Percentiles rank a stretch among this genome's conserved stretches.
Conservation (phyloP, 2,113 vertebrate species). For the Cyphomyrus discorhynchus region DNA sequence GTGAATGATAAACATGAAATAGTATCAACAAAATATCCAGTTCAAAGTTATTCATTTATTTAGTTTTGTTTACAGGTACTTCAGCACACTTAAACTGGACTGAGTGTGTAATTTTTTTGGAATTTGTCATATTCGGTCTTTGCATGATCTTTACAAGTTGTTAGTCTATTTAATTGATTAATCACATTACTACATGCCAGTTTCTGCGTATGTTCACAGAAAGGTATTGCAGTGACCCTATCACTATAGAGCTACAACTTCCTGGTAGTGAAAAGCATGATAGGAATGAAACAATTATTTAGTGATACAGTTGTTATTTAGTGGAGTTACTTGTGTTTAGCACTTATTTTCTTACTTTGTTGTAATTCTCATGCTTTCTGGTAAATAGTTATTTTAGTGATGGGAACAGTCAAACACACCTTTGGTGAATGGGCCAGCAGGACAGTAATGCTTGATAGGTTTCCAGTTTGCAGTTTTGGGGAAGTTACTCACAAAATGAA, state of each 20-base stretch:
- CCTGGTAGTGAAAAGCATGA: neutral
- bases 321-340: neutral
- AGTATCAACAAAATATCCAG: neutral
- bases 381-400: neutral
- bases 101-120: neutral
- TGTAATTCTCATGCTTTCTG: neutral
- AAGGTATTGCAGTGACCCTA: neutral
- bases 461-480: neutral
- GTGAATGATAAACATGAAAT: neutral
- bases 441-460: neutral
- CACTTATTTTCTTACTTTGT: neutral
- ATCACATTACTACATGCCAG: neutral
- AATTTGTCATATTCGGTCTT: neutral
- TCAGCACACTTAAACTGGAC: neutral
- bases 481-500: too few species aligned
- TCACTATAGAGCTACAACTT: neutral
- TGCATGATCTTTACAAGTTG: neutral
- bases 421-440: neutral
- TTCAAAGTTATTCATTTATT: neutral
- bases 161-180: neutral
- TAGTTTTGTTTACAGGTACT: neutral
- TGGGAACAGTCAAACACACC: neutral
- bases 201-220: neutral
- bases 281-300: neutral
- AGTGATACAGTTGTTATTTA: neutral